Conservation (phyloP, 2,888 invertebrate genomes). For the Amblyjoppa fuscipennis region DNA sequence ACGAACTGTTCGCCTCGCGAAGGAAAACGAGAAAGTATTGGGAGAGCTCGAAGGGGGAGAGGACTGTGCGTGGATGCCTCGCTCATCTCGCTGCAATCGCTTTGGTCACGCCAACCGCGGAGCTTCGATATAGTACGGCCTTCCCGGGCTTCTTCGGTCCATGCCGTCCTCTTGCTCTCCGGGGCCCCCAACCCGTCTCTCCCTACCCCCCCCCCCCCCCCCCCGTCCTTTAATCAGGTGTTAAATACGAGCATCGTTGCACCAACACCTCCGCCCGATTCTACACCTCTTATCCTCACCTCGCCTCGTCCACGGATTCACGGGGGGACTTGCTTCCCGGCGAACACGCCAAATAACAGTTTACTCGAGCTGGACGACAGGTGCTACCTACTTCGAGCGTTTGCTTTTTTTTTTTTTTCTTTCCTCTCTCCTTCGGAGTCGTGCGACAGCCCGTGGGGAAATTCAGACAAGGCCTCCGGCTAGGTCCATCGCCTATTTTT, state of each 20-base stretch:
- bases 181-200: background rate
- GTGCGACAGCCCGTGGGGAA: background rate
- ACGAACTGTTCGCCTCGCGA: slow-evolving; percentile 53
- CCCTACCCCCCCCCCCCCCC: background rate
- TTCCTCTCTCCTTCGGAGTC: background rate
- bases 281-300: slow-evolving; percentile 29
- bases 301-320: slow-evolving; percentile 22
- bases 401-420: background rate
- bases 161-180: slow-evolving; percentile 66
- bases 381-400: slow-evolving; percentile 23
- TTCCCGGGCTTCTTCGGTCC: slow-evolving; percentile 39
- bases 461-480: background rate
- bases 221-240: slow-evolving; percentile 83
- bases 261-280: slow-evolving; percentile 45
- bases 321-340: slow-evolving; percentile 29
- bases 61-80: slow-evolving; percentile 49
- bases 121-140: slow-evolving; percentile 57
- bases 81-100: slow-evolving; percentile 81
- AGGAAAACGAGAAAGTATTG: slow-evolving; percentile 63
- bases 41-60: slow-evolving; percentile 46
- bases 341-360: slow-evolving; percentile 45
- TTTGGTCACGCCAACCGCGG: slow-evolving; percentile 80
- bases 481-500: background rate
- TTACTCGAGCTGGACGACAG: slow-evolving; percentile 48
- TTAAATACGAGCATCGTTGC: slow-evolving; percentile 83